These are phyloP conservation scores for Priocnemis perturbator DNA, from an alignment of 2,888 invertebrate genomes.

Conservation along the genomic window DNA sequence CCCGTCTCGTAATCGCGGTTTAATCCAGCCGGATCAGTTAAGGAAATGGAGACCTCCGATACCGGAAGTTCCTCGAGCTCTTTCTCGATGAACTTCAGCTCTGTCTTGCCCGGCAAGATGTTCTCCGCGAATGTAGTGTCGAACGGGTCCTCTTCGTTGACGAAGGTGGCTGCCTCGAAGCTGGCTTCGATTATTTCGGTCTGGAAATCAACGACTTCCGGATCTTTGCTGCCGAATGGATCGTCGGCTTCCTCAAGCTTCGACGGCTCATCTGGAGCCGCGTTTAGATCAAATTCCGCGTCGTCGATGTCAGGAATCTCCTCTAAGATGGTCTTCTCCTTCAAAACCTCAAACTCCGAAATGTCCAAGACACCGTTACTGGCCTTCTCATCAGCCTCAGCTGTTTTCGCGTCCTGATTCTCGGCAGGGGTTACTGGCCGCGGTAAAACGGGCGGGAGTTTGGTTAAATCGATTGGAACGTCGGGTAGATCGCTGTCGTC, in stretches of 20 bases:
- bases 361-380: slow-evolving; percentile 64
- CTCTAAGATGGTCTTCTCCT: slow-evolving; percentile 68
- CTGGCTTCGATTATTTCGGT: slow-evolving; percentile 69
- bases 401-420: slow-evolving; percentile 32
- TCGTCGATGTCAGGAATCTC: slow-evolving; percentile 72
- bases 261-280: slow-evolving; percentile 43
- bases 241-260: slow-evolving; percentile 70
- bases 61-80: slow-evolving; percentile 79
- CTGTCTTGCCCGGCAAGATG: slow-evolving; percentile 81
- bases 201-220: slow-evolving; percentile 65
- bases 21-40: slow-evolving; percentile 80
- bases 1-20: slow-evolving; percentile 70
- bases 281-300: slow-evolving; percentile 64
- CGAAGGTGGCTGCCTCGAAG: slow-evolving; percentile 72
- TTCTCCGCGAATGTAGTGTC: slow-evolving; percentile 90
- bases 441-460: slow-evolving; percentile 66
- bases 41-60: slow-evolving; percentile 78
- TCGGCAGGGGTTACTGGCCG: slow-evolving; percentile 58
- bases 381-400: background rate
- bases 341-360: slow-evolving; percentile 77
- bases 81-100: slow-evolving; percentile 79
- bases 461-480: slow-evolving; percentile 83
- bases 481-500: slow-evolving; percentile 83
- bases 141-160: slow-evolving; percentile 86
- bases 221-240: slow-evolving; percentile 76